Percentiles rank a stretch among this genome's conserved stretches.
These are phyloP conservation scores for Kuschelorhynchus macadamiae DNA, from an alignment of 2,888 invertebrate genomes.

Conservation along the genomic window DNA sequence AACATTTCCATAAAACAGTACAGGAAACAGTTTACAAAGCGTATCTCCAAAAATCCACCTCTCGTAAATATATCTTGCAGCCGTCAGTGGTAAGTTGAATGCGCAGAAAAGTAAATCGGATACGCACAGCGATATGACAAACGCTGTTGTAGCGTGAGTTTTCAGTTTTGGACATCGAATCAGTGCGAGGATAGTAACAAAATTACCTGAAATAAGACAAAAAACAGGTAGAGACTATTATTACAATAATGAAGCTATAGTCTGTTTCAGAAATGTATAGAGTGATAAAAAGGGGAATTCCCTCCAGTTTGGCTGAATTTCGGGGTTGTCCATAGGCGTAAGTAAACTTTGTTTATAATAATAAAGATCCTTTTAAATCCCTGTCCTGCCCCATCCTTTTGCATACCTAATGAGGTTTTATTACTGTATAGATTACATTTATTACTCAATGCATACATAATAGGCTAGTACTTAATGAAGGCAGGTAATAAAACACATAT, in stretches of 20 bases:
- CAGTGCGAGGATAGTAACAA: conserved; percentile 85
- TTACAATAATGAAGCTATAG: not conserved
- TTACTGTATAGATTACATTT: too few relatives aligned
- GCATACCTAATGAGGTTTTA: too few relatives aligned
- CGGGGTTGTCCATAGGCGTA: too few relatives aligned
- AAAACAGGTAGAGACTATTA: not conserved
- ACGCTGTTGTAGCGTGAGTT: conserved; percentile 88
- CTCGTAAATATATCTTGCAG: conserved; percentile 85
- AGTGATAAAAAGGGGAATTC: too few relatives aligned
- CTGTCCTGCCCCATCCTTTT: too few relatives aligned
- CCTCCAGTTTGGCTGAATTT: too few relatives aligned
- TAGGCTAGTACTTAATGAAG: too few relatives aligned
- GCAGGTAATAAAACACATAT: too few relatives aligned
- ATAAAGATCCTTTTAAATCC: too few relatives aligned
- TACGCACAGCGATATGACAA: conserved; percentile 87
- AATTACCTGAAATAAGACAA: conserved; percentile 77
- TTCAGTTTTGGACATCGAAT: conserved; percentile 84
- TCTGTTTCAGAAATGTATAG: not conserved
- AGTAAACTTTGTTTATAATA: too few relatives aligned
- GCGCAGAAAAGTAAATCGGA: conserved; percentile 89
- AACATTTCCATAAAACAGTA: conserved; percentile 91
- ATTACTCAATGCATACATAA: too few relatives aligned
- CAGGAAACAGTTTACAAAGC: conserved; percentile 87
- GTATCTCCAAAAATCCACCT: conserved; percentile 84
- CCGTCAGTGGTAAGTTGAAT: conserved; percentile 87